Evolutionary conservation across 2,888 invertebrate species (phyloP), one percentile per base, ranked within the genome.

Genomic region (Prosopocoilus inquinatus): DNA sequence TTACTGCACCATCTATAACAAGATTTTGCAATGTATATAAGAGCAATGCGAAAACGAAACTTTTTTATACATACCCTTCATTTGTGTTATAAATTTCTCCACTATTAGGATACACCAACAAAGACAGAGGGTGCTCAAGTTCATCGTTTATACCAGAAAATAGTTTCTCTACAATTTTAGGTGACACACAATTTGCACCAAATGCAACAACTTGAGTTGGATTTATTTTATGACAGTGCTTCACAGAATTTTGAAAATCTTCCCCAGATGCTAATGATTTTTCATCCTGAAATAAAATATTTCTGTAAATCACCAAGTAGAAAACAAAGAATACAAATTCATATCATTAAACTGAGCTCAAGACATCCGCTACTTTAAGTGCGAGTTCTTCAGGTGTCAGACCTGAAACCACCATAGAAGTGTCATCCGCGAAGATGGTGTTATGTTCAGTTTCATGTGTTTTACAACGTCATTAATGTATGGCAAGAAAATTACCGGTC

Each of bases 31-130:
- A 28, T 44, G 43, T 47, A 15, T n/a, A 15, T 35, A n/a, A n/a
- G n/a, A n/a, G 11, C 9, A 32, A 9, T 9, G 5, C 9, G 15
- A 4, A 35, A 47, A 1, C 34, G 12, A 44, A 50, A 20, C 12
- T 20, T 43, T 32, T 12, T 12, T 52, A 63, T 79, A 64, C 79
- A 77, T 78, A 83, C 86, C 84, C 82, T 67, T 81, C 81, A 68
- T 80, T 78, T 55, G 83, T 79, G 69, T 81, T 81, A 80, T 87
- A 91, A 68, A 81, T 82, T 75, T 90, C 90, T 47, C 94, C 94
- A 67, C 91, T 91, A 75, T 95, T 96, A 2, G 95, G 93, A 77
- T 95, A 95, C 16, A 88, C 90, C 50, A 96, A 84, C 52, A 94
- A 78, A 2, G 90, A 90, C 55, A 91, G 82, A 50, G 66, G 67